A percentile compares a stretch with the other conserved stretches of the same genome.
These are phyloP conservation scores for Drosophila incognita DNA, from an alignment of 2,888 invertebrate genomes.

Conservation along the genomic window DNA sequence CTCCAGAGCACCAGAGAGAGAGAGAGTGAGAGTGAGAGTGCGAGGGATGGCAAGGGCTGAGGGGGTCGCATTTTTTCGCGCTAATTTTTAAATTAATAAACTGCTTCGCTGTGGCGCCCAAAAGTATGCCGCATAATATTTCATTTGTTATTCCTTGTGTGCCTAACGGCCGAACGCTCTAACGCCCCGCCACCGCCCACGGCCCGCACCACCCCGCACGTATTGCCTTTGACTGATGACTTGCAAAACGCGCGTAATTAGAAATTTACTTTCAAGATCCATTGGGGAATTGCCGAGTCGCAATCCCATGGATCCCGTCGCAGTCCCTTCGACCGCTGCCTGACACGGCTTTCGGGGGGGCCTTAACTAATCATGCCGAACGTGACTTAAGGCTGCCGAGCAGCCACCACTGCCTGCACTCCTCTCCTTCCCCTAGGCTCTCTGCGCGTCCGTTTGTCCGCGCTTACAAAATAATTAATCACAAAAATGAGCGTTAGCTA, in stretches of 20 bases:
- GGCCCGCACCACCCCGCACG: not conserved
- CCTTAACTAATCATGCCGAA: conserved; percentile 81
- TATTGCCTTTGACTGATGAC: conserved; percentile 78
- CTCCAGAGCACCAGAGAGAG: not conserved
- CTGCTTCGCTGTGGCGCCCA: conserved; percentile 71
- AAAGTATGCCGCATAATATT: conserved; percentile 80
- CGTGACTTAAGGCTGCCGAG: conserved; percentile 73
- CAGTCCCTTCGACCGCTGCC: conserved; percentile 61
- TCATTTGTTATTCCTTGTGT: conserved; percentile 79
- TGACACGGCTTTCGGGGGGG: conserved; percentile 62
- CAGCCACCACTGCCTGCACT: conserved; percentile 27
- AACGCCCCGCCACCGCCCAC: not conserved
- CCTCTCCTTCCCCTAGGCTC: not conserved
- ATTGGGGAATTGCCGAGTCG: conserved; percentile 70
- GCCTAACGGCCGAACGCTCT: conserved; percentile 18
- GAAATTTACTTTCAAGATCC: conserved; percentile 82
- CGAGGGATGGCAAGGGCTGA: not conserved
- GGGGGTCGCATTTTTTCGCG: conserved; percentile 65
- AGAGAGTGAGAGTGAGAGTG: too few relatives aligned
- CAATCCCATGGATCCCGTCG: conserved; percentile 27
- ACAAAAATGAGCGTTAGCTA: conserved; percentile 68
- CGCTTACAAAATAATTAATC: conserved; percentile 80
- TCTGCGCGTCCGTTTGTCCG: conserved; percentile 32
- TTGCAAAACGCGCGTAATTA: conserved; percentile 80
- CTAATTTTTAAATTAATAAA: conserved; percentile 80